Percentiles rank a stretch among this genome's conserved stretches.
phyloP scores from a whole-genome alignment of 2,888 invertebrate species.

The Acrobasis consociella region DNA sequence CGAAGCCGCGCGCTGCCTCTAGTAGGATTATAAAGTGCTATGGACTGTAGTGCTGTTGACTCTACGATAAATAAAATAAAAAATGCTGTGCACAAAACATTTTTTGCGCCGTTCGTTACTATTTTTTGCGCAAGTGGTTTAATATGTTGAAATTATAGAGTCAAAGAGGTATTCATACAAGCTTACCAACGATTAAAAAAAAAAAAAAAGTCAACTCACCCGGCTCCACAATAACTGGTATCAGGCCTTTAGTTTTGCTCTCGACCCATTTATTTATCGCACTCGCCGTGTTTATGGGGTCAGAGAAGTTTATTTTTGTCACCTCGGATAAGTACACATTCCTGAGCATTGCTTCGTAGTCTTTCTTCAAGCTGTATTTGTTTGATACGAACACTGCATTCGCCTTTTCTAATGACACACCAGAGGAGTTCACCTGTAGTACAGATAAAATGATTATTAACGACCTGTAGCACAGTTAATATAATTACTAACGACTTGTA shows the following conservation, averaged over 20 bases:
- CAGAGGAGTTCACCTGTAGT: constrained; percentile 52
- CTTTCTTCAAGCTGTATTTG: constrained; percentile 57
- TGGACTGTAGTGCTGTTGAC: no score
- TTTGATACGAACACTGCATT: constrained; percentile 77
- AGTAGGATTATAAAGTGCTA: no score
- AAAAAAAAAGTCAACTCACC: constrained; percentile 57
- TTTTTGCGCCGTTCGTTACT: no score
- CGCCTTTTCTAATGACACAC: constrained; percentile 64
- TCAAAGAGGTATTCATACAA: no score
- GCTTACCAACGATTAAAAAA: background rate
- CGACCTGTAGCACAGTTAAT: no score
- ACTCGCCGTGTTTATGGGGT: constrained; percentile 60
- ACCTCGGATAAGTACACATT: constrained; percentile 78
- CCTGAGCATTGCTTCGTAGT: constrained; percentile 69
- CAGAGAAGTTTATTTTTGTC: constrained; percentile 72
- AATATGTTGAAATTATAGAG: no score
- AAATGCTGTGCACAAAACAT: no score
- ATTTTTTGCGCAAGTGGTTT: no score
- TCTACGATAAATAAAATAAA: no score
- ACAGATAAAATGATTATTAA: background rate
- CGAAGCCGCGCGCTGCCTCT: no score
- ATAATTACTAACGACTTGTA: no score
- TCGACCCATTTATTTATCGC: constrained; percentile 85
- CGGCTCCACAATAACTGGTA: constrained; percentile 76
- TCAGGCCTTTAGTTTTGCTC: constrained; percentile 79